These are phyloP conservation scores for Andricus grossulariae DNA, from an alignment of 1,140 invertebrate species.

Conservation along the genomic window DNA sequence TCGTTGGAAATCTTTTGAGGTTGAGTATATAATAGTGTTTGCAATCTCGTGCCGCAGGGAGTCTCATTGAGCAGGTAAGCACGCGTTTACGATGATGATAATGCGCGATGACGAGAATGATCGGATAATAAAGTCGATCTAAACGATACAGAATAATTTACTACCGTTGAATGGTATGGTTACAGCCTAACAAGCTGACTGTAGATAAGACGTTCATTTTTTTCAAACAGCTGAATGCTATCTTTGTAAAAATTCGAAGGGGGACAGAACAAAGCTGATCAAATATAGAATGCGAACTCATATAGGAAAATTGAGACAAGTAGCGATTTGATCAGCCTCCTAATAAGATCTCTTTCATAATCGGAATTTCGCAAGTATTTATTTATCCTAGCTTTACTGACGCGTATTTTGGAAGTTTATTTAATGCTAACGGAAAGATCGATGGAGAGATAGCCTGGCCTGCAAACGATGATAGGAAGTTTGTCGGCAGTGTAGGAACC, in stretches of 20 bases:
- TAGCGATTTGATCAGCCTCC: not conserved
- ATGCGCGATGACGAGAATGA: constrained; percentile 55
- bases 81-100: constrained; percentile 49
- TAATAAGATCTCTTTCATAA: not conserved
- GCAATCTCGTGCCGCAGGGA: constrained; percentile 40
- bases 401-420: no score
- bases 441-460: no score
- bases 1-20: constrained; percentile 11
- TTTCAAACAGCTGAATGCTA: not conserved
- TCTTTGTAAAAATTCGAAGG: constrained; percentile 2
- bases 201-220: constrained; percentile 4
- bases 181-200: not conserved
- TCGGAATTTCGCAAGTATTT: not conserved
- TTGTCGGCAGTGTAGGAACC: no score
- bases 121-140: constrained; percentile 55
- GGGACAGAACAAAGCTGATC: not conserved
- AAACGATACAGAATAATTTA: constrained; percentile 61
- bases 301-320: not conserved
- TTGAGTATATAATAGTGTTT: constrained; percentile 10
- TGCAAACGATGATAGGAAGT: no score
- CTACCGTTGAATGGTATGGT: constrained; percentile 33
- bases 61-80: constrained; percentile 52
- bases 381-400: no score
- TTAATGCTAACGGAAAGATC: no score
- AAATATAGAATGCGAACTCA: not conserved